Base-by-base conservation (phyloP, 2,797 vertebrate genomes). In the Pangasius larnaudii region DNA sequence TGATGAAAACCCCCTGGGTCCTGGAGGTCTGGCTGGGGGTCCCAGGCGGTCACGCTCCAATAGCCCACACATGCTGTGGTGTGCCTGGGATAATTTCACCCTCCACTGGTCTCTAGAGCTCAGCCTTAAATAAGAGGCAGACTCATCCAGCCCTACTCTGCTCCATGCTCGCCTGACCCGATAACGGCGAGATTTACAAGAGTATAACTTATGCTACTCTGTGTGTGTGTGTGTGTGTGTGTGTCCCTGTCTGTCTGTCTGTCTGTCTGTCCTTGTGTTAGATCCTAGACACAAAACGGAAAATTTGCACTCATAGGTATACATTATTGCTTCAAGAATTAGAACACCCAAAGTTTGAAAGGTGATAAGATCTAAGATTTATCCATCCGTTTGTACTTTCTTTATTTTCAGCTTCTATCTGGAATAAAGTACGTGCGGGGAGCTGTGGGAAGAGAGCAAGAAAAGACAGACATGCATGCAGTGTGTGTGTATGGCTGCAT, bases 11-110 rank as follows among this genome's bases (percentile, higher is more conserved):
- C 85, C 61, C 58, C 61, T 63, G 84, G 79, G 86, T 58, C 42
- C 51, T 79, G 88, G 79, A 86, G 75, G 90, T 88, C 85, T 90
- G 88, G 72, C 85, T 83, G 87, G 69, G 90, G 85, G 79, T 87
- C 88, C 85, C 85, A 72, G 81, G 75, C 92, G 89, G 93, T 94
- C 90, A 93, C 56, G 91, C 93, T 93, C 91, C 92, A 92, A 71
- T 93, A 94, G 89, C 90, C 91, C 87, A 92, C 94, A 93, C 93
- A 95, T 93, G 92, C 93, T 91, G 93, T 94, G 92, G 94, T 94
- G 92, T 92, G 94, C 94, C 93, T 94, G 93, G 93, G 92, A 92
- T 96, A 94, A 96, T 96, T 96, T 96, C 95, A 96, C 94, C 95
- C 95, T 96, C 94, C 93, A 95, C 93, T 92, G 87, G 91, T 92